Evolutionary conservation across 2,113 vertebrate species (phyloP).

Genomic region (Anoura caudifer): DNA sequence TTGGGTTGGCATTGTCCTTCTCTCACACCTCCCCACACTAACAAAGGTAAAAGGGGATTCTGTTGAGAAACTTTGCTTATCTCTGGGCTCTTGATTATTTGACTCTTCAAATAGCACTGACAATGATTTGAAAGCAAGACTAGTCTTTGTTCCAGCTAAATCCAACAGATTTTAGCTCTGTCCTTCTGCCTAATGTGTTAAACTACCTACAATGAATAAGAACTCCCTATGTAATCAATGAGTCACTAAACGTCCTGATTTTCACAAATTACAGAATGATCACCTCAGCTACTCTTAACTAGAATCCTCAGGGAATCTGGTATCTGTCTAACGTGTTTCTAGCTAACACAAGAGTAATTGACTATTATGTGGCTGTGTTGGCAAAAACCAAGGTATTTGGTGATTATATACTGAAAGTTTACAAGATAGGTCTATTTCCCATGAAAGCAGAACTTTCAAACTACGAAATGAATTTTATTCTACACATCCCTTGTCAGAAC

Average conservation of each 20-base stretch:
- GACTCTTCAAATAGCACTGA: conserved; percentile 45
- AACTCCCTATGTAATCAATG: neutral
- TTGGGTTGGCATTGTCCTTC: conserved; percentile 27
- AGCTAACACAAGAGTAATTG: neutral
- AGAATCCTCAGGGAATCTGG: neutral
- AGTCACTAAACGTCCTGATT: conserved; percentile 33
- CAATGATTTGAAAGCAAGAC: conserved; percentile 44
- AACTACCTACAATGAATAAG: conserved; percentile 34
- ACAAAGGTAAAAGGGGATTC: neutral
- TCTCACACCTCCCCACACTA: conserved; percentile 1
- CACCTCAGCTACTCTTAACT: conserved; percentile 6
- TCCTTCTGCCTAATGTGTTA: conserved; percentile 38
- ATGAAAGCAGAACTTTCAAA: conserved; percentile 20
- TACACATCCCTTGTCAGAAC: conserved; percentile 17
- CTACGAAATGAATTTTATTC: conserved; percentile 22
- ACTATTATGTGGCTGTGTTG: conserved; percentile 15
- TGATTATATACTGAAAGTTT: neutral
- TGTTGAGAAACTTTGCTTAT: conserved; percentile 38
- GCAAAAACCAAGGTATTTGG: neutral
- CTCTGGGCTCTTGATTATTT: conserved; percentile 42
- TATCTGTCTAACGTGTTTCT: conserved; percentile 24
- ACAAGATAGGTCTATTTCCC: neutral
- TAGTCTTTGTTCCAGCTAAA: conserved; percentile 43
- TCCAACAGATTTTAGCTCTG: conserved; percentile 42
- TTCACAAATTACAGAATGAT: conserved; percentile 34